A percentile compares a stretch with the other conserved stretches of the same genome.
Conservation (phyloP, 2,888 invertebrate genomes). For the Oscheius myriophilus region DNA sequence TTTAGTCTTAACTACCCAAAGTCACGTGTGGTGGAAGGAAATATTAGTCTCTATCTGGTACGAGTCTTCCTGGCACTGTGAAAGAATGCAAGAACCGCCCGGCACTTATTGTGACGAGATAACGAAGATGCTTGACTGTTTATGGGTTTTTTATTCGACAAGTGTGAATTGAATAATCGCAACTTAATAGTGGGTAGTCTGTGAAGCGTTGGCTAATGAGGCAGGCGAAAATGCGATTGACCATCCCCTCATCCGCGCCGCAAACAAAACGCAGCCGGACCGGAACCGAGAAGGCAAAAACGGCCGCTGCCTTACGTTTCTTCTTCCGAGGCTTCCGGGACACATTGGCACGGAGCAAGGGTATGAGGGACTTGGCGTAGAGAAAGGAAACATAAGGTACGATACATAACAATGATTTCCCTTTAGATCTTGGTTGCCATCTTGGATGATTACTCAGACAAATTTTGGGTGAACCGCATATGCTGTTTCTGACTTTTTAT, state of each 20-base stretch:
- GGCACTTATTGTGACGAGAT: neutral
- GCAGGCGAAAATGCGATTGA: slow-evolving; percentile 30
- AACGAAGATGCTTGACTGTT: neutral
- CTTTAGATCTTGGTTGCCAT: no score
- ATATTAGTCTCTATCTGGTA: neutral
- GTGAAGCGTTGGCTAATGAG: slow-evolving; percentile 17
- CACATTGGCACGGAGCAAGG: no score
- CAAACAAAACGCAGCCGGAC: slow-evolving; percentile 22
- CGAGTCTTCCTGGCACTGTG: neutral
- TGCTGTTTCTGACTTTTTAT: no score
- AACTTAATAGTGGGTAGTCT: no score
- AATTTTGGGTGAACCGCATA: no score
- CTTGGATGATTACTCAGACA: no score
- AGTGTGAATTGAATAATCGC: neutral
- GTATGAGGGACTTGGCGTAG: no score
- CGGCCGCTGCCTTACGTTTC: no score
- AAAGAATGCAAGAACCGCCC: neutral
- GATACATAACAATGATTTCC: no score
- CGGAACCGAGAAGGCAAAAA: slow-evolving; percentile 25
- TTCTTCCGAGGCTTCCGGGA: no score
- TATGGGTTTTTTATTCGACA: neutral
- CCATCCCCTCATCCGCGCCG: slow-evolving; percentile 26
- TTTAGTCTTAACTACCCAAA: no score
- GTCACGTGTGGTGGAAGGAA: neutral
- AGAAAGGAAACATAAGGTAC: no score